phyloP scores from a whole-genome alignment of 2,888 invertebrate genomes.

The Stomorhina lunata region DNA sequence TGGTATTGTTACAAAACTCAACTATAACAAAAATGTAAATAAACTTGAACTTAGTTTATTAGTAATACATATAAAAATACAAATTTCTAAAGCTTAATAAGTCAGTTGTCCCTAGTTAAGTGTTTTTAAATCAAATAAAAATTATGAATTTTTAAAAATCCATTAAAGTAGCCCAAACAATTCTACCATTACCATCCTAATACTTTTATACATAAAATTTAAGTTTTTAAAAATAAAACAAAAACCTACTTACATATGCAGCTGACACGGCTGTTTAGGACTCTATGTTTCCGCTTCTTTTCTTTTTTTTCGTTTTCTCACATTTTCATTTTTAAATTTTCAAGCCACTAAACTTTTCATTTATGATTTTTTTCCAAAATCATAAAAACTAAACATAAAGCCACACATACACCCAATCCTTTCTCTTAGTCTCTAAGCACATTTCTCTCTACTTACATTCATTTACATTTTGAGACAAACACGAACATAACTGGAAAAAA shows the following conservation, averaged over 20 bases:
- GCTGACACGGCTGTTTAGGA: slow-evolving; percentile 40
- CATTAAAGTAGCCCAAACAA: no score
- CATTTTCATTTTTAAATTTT: not conserved
- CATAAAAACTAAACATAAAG: not conserved
- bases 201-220: not conserved
- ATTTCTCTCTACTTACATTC: not conserved
- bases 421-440: slow-evolving; percentile 10
- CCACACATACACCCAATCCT: not conserved
- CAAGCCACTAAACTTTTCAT: slow-evolving; percentile 35
- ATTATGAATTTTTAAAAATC: no score
- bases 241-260: not conserved
- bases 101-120: no score
- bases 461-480: no score
- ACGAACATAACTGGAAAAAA: no score
- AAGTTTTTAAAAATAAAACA: not conserved
- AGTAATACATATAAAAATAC: no score
- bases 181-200: not conserved
- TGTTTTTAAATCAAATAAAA: no score
- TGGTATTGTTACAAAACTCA: no score
- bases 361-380: not conserved
- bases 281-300: not conserved
- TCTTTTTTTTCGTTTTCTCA: slow-evolving; percentile 7
- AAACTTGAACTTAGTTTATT: no score
- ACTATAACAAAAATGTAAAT: no score
- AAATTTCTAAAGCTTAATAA: no score